These are phyloP conservation scores for Fopius arisanus DNA, from an alignment of 1,140 invertebrate genomes.

Conservation along the genomic window DNA sequence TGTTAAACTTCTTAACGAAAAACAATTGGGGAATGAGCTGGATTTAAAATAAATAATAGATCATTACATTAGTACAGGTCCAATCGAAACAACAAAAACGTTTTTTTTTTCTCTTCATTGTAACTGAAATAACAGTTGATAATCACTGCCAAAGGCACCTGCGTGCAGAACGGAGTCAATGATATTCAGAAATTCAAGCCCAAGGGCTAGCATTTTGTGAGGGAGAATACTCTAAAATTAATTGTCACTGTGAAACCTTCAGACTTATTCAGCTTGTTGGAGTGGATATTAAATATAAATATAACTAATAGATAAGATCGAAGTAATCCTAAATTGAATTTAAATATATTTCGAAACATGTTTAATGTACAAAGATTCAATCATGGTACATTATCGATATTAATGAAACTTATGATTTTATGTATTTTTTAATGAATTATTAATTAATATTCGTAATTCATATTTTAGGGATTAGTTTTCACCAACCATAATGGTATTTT, in stretches of 20 bases:
- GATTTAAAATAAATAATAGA: neutral
- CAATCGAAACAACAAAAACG: conserved; percentile 9
- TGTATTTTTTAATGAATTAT: conserved; percentile 18
- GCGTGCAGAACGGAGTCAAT: conserved; percentile 20
- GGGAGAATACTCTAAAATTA: conserved; percentile 20
- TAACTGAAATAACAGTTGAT: conserved; percentile 33
- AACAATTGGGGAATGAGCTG: neutral
- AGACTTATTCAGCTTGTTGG: conserved; percentile 32
- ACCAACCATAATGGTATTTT: conserved; percentile 23
- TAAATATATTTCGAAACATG: conserved; percentile 18
- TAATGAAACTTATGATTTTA: conserved; percentile 45
- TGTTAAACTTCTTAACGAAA: conserved; percentile 22
- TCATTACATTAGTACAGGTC: conserved; percentile 25
- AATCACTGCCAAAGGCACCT: conserved; percentile 47
- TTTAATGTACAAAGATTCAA: conserved; percentile 58
- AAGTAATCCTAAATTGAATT: conserved; percentile 32
- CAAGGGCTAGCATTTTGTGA: neutral
- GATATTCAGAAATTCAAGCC: conserved; percentile 9
- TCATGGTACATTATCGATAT: conserved; percentile 51
- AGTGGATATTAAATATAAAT: conserved; percentile 32
- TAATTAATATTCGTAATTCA: conserved; percentile 34
- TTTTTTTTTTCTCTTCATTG: no score
- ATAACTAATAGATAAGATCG: conserved; percentile 29
- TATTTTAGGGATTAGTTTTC: conserved; percentile 34
- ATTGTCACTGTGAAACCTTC: conserved; percentile 21